Base-by-base conservation (phyloP, 2,113 vertebrate species). In the Hucho hucho region DNA sequence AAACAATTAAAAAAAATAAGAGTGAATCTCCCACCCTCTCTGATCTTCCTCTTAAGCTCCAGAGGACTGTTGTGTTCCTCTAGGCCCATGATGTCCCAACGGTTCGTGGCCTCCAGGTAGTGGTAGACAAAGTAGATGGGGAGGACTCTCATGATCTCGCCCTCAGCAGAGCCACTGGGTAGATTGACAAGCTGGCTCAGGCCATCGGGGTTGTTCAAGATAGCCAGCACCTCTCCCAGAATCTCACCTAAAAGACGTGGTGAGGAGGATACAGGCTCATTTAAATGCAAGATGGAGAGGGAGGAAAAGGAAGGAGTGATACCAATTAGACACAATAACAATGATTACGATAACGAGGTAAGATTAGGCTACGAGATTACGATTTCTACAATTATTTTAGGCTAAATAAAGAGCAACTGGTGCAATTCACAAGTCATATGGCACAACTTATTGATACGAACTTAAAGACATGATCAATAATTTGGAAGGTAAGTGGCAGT, bases 151-250 rank as follows among this genome's bases (percentile, higher is more conserved):
- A 92, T 92, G 0, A 98, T 69, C 74, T 97, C 97, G 0, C 89
- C 90, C 82, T 95, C 95, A 0, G 93, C 95, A 0, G 91, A 96
- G 1, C 97, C 96, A 3, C 61, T 82, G 0, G 97, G 96, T 64
- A 97, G 89, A 26, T 84, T 82, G 20, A 89, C 69, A 2, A 97
- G 90, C 72, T 88, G 65, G 1, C 69, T 28, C 3, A 97, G 64
- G 1, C 94, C 94, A 0, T 91, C 81, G 0, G 93, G 88, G 56
- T 78, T 69, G 22, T 72, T 89, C 11, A 95, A n/a, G 12, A 94
- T 85, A 0, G 89, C 82, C 49, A 97, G 76, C 25, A 91, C 20
- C 3, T 97, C 94, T 0, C 95, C 95, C 13, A 98, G 28, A 0
- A 96, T 75, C 7, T 95, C 87, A 0, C 97, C 97, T 99, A 90